Conservation (phyloP, 2,113 vertebrate genomes). For the Podocnemis expansa region DNA sequence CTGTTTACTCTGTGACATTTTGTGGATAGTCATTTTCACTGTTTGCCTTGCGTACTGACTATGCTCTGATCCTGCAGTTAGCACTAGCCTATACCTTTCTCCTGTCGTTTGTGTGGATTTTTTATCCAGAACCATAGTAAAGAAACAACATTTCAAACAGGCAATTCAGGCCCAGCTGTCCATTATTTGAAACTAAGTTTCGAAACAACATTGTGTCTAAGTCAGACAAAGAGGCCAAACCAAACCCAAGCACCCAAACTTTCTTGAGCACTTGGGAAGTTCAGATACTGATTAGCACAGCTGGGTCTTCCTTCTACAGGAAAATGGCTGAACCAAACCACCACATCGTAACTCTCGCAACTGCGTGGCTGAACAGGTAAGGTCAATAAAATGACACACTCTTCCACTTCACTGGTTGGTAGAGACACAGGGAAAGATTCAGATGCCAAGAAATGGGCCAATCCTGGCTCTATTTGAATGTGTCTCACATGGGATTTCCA, state of each 20-base stretch:
- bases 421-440: neutral
- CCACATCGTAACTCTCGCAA: neutral
- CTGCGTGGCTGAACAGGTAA: neutral
- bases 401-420: neutral
- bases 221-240: neutral
- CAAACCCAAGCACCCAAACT: neutral
- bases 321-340: neutral
- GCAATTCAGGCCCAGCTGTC: neutral
- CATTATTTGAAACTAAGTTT: neutral
- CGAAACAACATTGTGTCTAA: neutral
- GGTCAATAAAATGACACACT: neutral
- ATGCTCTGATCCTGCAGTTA: neutral
- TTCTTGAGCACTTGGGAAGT: neutral
- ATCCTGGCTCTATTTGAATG: neutral
- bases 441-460: neutral
- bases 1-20: neutral
- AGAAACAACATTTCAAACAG: neutral
- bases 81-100: neutral
- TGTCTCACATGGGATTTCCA: neutral
- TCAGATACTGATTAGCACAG: neutral
- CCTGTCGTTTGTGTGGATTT: neutral
- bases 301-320: neutral
- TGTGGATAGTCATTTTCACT: neutral
- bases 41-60: neutral
- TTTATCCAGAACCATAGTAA: neutral